Percentiles rank a stretch among this genome's conserved stretches.
Evolutionary conservation across 2,888 invertebrate genomes (phyloP).

Genomic region (Bellardia pandia): DNA sequence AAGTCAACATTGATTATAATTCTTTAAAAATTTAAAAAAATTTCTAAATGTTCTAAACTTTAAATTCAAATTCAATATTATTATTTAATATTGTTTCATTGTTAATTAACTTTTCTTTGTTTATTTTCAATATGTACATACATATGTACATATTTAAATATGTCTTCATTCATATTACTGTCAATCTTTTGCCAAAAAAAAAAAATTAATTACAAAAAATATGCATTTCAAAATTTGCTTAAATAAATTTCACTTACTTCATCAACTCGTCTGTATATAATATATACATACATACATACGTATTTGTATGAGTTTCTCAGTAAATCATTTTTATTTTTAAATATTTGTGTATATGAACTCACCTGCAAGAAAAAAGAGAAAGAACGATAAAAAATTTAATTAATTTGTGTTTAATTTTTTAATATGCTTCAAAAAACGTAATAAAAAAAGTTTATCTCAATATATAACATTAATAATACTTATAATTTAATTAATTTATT

Average conservation of each 20-base stretch:
- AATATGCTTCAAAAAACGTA: conserved; percentile 60
- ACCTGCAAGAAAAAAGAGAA: conserved; percentile 77
- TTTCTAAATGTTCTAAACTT: too few species aligned
- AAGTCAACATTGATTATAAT: too few species aligned
- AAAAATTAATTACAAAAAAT: not conserved
- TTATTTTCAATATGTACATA: too few species aligned
- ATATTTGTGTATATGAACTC: conserved; percentile 72
- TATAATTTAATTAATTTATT: conserved; percentile 1
- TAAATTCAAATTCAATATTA: too few species aligned
- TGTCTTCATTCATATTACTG: too few species aligned
- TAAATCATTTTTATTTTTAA: not conserved
- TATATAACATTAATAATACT: conserved; percentile 3
- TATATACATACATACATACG: too few species aligned
- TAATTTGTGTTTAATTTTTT: conserved; percentile 30
- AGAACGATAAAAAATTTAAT: conserved; percentile 26
- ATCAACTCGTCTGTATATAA: not conserved
- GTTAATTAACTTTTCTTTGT: too few species aligned
- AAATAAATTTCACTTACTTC: conserved; percentile 41
- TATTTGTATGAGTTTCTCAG: not conserved
- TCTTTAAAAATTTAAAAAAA: too few species aligned
- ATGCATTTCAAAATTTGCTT: not conserved
- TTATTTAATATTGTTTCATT: too few species aligned
- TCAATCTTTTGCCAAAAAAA: not conserved
- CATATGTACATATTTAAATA: too few species aligned
- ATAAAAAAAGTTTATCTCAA: conserved; percentile 17